Base-by-base conservation (phyloP, 2,113 vertebrate genomes). In the Sturnus vulgaris region DNA sequence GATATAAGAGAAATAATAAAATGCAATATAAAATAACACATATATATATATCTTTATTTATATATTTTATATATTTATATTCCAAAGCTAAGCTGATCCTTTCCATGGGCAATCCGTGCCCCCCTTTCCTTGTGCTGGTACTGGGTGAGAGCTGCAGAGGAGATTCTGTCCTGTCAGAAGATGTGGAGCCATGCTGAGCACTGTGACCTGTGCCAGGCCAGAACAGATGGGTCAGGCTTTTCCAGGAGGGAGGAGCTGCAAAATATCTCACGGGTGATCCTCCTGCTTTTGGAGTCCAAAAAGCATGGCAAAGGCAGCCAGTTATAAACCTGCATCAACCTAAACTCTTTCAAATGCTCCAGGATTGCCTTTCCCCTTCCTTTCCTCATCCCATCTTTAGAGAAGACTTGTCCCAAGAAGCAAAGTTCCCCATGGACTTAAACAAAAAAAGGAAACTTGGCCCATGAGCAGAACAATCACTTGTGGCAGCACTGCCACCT, bases 291-390 rank as follows among this genome's bases (percentile, higher is more conserved):
- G 52, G 72, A 70, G 37, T 10, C 31, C 4, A n/a, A 31, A 80
- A 19, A 30, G 1, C 2, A 4, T 5, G 12, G 11, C 25, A 65
- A 80, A 60, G 31, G 28, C 59, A 88, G 24, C 12, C 18, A 30
- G 6, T 0, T 40, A 40, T 40, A 40, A 40, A 23, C 21, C 15
- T 44, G 1, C 33, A 27, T 15, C 37, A 49, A 5, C 9, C 12
- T 16, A 57, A 33, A 37, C 15, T 77, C 53, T 72, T 63, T 33
- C 35, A 47, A 8, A 9, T 33, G 55, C 40, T 64, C 35, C 69
- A 24, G 35, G 9, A 33, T 30, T 11, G 21, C 6, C 9, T 55
- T 50, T 56, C 39, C 21, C 6, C 11, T 59, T 84, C 35, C 39
- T 37, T 52, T 39, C 42, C 18, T 57, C 28, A 25, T 18, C 11